Evolutionary conservation across 2,888 invertebrate species (phyloP).

Genomic region (Euclidia mi): DNA sequence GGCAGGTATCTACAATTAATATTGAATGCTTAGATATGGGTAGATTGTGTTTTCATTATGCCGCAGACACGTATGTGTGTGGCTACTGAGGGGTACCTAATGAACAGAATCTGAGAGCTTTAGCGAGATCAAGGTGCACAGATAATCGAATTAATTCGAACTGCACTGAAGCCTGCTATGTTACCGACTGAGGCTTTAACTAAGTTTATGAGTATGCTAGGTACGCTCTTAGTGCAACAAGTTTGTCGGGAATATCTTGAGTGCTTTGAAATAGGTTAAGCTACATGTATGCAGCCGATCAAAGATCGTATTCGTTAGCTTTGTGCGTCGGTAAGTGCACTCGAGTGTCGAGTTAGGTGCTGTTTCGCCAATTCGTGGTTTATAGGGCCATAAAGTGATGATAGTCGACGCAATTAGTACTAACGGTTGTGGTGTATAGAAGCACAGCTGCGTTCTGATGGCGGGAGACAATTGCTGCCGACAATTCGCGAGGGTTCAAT

Average conservation of each 20-base stretch:
- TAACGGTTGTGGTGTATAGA: slow-evolving; percentile 69
- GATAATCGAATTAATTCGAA: slow-evolving; percentile 88
- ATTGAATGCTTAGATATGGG: slow-evolving; percentile 35
- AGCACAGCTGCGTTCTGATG: slow-evolving; percentile 73
- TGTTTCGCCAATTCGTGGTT: slow-evolving; percentile 42
- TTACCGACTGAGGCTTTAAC: slow-evolving; percentile 84
- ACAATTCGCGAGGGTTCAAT: slow-evolving; percentile 81
- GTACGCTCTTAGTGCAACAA: slow-evolving; percentile 87
- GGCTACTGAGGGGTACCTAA: slow-evolving; percentile 53
- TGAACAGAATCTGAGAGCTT: slow-evolving; percentile 81
- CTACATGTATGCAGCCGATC: slow-evolving; percentile 51
- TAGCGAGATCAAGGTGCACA: slow-evolving; percentile 85
- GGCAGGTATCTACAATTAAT: slow-evolving; percentile 34
- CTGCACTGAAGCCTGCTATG: slow-evolving; percentile 81
- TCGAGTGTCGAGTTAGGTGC: slow-evolving; percentile 30
- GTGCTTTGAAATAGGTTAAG: slow-evolving; percentile 85
- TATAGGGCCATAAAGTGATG: slow-evolving; percentile 75
- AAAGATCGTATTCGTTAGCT: neutral
- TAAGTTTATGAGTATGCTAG: slow-evolving; percentile 87
- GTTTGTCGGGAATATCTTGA: slow-evolving; percentile 86
- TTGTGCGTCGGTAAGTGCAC: slow-evolving; percentile 26
- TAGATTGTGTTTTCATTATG: slow-evolving; percentile 67
- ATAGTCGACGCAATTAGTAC: slow-evolving; percentile 76
- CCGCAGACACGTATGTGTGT: slow-evolving; percentile 60
- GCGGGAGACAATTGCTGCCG: slow-evolving; percentile 77